phyloP scores from a whole-genome alignment of 1,140 invertebrate species.

The Papilio helenus region DNA sequence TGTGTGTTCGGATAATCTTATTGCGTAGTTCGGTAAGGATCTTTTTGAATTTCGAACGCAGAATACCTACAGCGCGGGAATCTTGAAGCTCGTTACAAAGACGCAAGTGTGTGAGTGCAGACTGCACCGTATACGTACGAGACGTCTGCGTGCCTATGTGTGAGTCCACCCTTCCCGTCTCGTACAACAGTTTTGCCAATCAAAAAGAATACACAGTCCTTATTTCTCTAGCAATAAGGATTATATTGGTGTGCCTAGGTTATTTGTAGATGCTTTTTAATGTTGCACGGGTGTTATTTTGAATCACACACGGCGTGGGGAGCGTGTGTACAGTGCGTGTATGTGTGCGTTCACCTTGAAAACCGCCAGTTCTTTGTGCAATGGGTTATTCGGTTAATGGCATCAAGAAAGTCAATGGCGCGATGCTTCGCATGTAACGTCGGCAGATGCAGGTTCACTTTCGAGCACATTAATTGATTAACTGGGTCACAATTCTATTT shows the following conservation, averaged over 20 bases:
- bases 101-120: conserved; percentile 60
- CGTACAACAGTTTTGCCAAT: conserved; percentile 48
- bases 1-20: conserved; percentile 37
- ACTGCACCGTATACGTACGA: conserved; percentile 65
- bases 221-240: conserved; percentile 44
- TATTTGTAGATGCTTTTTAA: conserved; percentile 34
- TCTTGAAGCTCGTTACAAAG: conserved; percentile 47
- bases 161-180: conserved; percentile 78
- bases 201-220: conserved; percentile 14
- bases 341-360: conserved; percentile 82
- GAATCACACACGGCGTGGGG: conserved; percentile 62
- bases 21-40: conserved; percentile 38
- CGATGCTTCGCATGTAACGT: conserved; percentile 69
- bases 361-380: conserved; percentile 81
- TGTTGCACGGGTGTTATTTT: conserved; percentile 68
- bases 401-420: conserved; percentile 81
- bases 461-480: conserved; percentile 29
- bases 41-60: conserved; percentile 39
- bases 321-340: conserved; percentile 48
- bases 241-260: conserved; percentile 39
- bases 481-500: conserved; percentile 29
- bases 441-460: conserved; percentile 51
- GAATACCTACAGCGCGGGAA: conserved; percentile 39
- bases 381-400: conserved; percentile 83
- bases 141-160: conserved; percentile 58